Base-by-base conservation (phyloP, 2,113 vertebrate species). In the Ciconia stormi region DNA sequence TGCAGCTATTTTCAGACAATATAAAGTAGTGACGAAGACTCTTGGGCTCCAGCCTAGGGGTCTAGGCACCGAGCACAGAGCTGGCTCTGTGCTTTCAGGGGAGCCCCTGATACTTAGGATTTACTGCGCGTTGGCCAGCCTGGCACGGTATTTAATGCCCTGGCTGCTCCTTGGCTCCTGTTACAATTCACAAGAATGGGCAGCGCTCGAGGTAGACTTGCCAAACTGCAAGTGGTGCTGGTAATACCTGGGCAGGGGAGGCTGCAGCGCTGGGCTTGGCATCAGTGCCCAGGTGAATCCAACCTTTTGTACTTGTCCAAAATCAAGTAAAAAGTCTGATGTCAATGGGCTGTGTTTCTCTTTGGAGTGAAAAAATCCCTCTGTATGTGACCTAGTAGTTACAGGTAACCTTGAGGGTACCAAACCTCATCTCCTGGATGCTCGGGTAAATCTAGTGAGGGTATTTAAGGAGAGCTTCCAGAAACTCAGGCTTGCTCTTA, bases 1-100 rank as follows among this genome's bases (percentile, higher is more conserved):
- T 88, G 70, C 36, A 70, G 55, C 85, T 89, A 66, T 97, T 95
- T 74, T 77, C 71, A 69, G 90, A 73, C 59, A 73, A 84, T 66
- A 34, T 16, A 6, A 87, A 67, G 78, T 17, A 19, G 14, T 40
- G 83, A 26, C 3, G 32, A 70, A 90, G 70, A 34, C 11, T 74
- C 66, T 73, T 87, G 78, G 87, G 89, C 84, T 73, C 13, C 32
- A 77, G 87, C 74, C 61, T 47, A 34, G 81, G 52, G 81, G 17
- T 78, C 44, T 56, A 71, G 56, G 69, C 66, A 52, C 16, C 0
- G 16, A 87, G 62, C 77, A 82, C 66, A 69, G 89, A 89, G 77
- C 83, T 91, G 89, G 77, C 89, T 82, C 69, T 89, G 81, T 96
- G 74, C 77, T 90, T 92, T 58, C 9, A 2, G 46, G 63, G 78